Conservation (phyloP, 2,888 invertebrate species). For the Imbricaverruca yamaguchii region DNA sequence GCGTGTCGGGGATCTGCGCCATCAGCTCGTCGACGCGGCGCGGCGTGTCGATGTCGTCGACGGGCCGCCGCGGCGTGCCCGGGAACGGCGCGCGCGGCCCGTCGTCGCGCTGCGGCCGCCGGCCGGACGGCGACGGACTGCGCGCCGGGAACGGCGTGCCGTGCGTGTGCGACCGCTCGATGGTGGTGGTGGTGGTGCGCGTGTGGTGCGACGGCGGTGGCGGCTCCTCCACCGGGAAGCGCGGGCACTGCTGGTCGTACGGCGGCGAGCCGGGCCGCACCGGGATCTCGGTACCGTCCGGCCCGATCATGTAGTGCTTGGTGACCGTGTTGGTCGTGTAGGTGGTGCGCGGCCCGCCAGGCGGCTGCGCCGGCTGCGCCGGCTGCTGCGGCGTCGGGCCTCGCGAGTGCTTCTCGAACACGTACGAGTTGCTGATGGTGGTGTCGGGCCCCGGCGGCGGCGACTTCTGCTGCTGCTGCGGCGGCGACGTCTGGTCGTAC, state of each 20-base stretch:
- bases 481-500: not conserved
- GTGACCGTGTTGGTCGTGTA: not conserved
- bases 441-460: slow-evolving; percentile 12
- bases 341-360: not conserved
- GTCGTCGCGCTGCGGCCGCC: slow-evolving; percentile 13
- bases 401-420: slow-evolving; percentile 12
- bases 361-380: not conserved
- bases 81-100: slow-evolving; percentile 31
- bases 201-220: not conserved
- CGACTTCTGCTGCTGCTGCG: not conserved
- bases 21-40: slow-evolving; percentile 34
- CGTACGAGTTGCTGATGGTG: slow-evolving; percentile 21
- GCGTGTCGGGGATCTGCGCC: slow-evolving; percentile 32
- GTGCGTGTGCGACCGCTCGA: slow-evolving; percentile 7
- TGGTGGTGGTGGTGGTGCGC: slow-evolving; percentile 18
- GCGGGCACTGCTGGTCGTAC: slow-evolving; percentile 1
- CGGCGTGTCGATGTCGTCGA: slow-evolving; percentile 31
- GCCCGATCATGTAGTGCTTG: slow-evolving; percentile 15
- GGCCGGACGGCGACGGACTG: slow-evolving; percentile 6
- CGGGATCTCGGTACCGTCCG: slow-evolving; percentile 3
- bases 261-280: not conserved
- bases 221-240: slow-evolving; percentile 1
- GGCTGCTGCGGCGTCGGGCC: not conserved
- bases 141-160: slow-evolving; percentile 11
- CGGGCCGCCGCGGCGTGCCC: slow-evolving; percentile 29